These are phyloP conservation scores for Drosophila affinis DNA, from an alignment of 2,888 invertebrate genomes.

Conservation along the genomic window DNA sequence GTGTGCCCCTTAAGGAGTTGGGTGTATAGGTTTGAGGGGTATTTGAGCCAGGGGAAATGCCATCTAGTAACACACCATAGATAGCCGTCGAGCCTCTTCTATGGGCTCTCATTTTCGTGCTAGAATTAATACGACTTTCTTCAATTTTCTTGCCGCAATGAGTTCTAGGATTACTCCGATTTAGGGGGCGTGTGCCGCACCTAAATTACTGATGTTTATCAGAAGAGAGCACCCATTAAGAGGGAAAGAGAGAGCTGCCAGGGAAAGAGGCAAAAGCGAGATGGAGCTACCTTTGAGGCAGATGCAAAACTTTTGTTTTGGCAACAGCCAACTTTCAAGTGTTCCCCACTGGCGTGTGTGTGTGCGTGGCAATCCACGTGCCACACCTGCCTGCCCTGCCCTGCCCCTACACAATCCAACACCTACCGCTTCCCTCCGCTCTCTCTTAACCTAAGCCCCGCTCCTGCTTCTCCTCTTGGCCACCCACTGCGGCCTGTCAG, in stretches of 20 bases:
- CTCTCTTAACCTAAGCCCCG: background rate
- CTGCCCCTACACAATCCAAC: constrained; percentile 16
- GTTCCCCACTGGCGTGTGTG: constrained; percentile 50
- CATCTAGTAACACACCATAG: background rate
- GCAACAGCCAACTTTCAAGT: constrained; percentile 76
- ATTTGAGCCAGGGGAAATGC: background rate
- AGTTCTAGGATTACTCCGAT: constrained; percentile 24
- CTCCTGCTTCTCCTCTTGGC: background rate
- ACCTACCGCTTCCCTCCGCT: constrained; percentile 19
- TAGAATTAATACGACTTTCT: constrained; percentile 49
- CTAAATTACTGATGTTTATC: constrained; percentile 77
- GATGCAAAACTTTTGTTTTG: constrained; percentile 76
- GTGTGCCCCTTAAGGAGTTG: no score
- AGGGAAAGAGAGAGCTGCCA: constrained; percentile 12
- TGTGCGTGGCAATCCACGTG: constrained; percentile 66
- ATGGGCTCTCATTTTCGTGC: constrained; percentile 20
- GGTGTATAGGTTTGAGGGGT: no score
- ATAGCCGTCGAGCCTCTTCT: background rate
- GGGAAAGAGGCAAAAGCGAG: no score
- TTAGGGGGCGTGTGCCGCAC: constrained; percentile 57
- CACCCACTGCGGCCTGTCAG: constrained; percentile 47
- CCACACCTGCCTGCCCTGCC: constrained; percentile 37
- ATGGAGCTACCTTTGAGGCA: constrained; percentile 31
- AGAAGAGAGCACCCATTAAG: constrained; percentile 41
- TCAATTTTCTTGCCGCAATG: constrained; percentile 61